Evolutionary conservation across 2,888 invertebrate species (phyloP).

Genomic region (Chloroclystis v-ata): DNA sequence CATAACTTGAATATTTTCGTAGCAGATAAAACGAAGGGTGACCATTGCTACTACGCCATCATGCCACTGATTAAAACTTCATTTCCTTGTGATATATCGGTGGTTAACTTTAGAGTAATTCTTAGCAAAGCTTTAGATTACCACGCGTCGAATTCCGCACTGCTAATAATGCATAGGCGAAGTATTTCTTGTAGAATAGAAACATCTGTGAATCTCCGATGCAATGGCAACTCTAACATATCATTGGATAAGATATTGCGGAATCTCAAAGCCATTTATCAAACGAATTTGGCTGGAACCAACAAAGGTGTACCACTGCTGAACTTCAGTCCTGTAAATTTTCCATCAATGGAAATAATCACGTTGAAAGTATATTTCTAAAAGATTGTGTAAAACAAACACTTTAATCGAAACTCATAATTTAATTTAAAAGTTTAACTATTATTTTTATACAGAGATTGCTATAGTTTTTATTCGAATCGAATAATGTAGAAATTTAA

Average conservation of each 20-base stretch:
- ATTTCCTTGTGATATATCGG: constrained; percentile 59
- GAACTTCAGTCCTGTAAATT: constrained; percentile 43
- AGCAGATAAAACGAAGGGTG: constrained; percentile 43
- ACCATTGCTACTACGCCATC: constrained; percentile 48
- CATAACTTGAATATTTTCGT: constrained; percentile 53
- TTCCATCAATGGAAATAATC: constrained; percentile 58
- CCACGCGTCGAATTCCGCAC: constrained; percentile 39
- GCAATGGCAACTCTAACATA: constrained; percentile 46
- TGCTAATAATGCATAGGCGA: constrained; percentile 55
- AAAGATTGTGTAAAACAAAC: constrained; percentile 3
- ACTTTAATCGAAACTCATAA: too few species aligned
- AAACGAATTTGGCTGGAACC: constrained; percentile 63
- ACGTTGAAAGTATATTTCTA: constrained; percentile 53
- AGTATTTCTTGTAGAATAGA: constrained; percentile 51
- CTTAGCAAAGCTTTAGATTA: constrained; percentile 34
- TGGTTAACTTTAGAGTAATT: constrained; percentile 55
- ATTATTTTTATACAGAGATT: too few species aligned
- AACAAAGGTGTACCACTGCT: constrained; percentile 42
- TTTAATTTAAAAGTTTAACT: too few species aligned
- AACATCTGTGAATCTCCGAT: constrained; percentile 34
- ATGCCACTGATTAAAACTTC: constrained; percentile 54
- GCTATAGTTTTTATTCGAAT: too few species aligned
- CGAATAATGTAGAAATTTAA: too few species aligned
- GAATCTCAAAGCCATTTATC: constrained; percentile 45
- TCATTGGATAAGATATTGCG: constrained; percentile 50